phyloP scores from a whole-genome alignment of 2,888 invertebrate species.

The Cheilosia pagana region DNA sequence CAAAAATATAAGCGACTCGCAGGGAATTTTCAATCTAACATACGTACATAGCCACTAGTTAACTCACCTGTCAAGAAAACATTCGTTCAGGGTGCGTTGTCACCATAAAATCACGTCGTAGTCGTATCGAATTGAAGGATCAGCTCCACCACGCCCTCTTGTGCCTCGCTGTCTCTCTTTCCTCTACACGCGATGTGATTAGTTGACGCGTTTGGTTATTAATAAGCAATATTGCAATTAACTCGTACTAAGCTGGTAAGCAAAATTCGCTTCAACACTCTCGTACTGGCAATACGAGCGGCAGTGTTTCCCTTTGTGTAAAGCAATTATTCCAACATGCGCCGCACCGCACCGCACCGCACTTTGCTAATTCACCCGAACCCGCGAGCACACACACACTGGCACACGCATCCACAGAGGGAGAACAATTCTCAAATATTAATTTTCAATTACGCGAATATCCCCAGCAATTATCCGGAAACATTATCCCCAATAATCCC shows the following conservation, averaged over 20 bases:
- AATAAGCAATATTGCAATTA: conserved; percentile 57
- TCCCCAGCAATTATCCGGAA: conserved; percentile 72
- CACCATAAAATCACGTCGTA: conserved; percentile 66
- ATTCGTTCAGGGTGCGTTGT: conserved; percentile 61
- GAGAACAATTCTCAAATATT: conserved; percentile 68
- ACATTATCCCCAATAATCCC: conserved; percentile 74
- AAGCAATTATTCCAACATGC: conserved; percentile 25
- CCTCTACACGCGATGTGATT: neutral
- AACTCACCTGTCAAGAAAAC: conserved; percentile 73
- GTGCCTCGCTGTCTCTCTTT: neutral
- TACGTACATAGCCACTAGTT: neutral
- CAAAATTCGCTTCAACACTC: conserved; percentile 44
- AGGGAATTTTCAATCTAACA: neutral
- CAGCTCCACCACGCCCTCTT: conserved; percentile 5
- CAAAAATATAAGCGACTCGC: no score
- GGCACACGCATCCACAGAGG: neutral
- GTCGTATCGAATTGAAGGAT: conserved; percentile 48
- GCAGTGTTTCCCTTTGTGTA: conserved; percentile 44
- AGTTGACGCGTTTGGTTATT: conserved; percentile 46
- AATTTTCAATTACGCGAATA: conserved; percentile 75
- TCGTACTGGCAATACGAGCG: conserved; percentile 17
- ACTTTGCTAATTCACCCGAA: conserved; percentile 8
- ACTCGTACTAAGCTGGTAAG: conserved; percentile 39
- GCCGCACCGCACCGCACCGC: conserved; percentile 6
- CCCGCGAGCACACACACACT: neutral